phyloP scores from a whole-genome alignment of 2,113 vertebrate species.

The Macaca nemestrina region DNA sequence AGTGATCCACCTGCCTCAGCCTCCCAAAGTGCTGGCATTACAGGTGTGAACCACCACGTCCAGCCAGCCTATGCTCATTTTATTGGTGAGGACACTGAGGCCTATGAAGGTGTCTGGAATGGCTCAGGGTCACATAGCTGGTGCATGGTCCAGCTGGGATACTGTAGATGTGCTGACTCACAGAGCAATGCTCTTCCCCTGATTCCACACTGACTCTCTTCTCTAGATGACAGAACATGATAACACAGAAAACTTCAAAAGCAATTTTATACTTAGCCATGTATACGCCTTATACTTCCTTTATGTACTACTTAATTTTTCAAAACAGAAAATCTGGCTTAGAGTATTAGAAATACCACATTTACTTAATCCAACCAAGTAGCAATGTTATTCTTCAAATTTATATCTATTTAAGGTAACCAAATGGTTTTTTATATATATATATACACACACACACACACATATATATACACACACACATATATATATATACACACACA shows the following conservation, averaged over 20 bases:
- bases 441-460: neutral
- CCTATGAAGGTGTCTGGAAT: neutral
- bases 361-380: neutral
- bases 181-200: neutral
- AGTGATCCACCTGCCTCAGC: no score
- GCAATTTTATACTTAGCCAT: neutral
- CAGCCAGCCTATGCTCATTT: neutral
- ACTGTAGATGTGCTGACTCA: accelerated
- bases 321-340: neutral
- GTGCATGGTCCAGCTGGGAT: neutral
- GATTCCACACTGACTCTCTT: neutral
- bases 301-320: neutral
- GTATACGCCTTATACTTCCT: neutral
- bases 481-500: accelerated
- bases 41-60: no score
- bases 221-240: neutral
- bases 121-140: neutral
- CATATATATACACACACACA: accelerated
- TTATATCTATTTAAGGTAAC: neutral
- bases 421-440: neutral
- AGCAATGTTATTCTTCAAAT: neutral
- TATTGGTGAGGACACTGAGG: neutral
- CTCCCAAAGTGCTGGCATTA: no score
- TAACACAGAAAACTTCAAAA: neutral
- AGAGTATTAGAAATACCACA: neutral